A percentile compares a stretch with the other conserved stretches of the same genome.
Conservation (phyloP, 2,113 vertebrate species). For the Xiphorhynchus elegans region DNA sequence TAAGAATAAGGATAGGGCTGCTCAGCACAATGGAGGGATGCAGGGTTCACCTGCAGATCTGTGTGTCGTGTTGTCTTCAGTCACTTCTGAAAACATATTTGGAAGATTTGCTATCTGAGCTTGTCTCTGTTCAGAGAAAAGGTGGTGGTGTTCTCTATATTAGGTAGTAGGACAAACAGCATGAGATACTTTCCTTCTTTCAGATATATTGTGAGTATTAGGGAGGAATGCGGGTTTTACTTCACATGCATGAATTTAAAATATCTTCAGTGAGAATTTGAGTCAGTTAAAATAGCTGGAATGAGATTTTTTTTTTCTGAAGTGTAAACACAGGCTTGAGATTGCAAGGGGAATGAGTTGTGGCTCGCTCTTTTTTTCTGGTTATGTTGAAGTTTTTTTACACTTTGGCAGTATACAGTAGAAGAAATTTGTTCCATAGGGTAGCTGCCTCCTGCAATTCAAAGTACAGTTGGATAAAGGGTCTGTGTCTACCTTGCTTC, state of each 20-base stretch:
- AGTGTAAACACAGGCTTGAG: not conserved
- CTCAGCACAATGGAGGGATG: not conserved
- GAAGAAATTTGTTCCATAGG: not conserved
- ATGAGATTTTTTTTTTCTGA: not conserved
- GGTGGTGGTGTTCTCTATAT: not conserved
- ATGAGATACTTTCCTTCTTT: not conserved
- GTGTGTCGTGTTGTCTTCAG: not conserved
- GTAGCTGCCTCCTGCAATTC: not conserved
- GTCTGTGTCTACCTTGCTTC: not conserved
- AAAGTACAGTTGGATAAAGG: not conserved
- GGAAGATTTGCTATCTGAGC: not conserved
- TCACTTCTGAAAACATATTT: not conserved
- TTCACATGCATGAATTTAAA: not conserved
- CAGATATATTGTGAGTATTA: not conserved
- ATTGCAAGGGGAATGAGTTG: rapidly evolving
- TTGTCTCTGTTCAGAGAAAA: not conserved
- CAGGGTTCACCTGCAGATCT: not conserved
- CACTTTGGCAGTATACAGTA: not conserved
- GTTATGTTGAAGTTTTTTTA: not conserved
- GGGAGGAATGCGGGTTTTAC: not conserved
- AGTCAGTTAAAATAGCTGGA: not conserved
- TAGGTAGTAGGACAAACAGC: not conserved
- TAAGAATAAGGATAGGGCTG: not conserved
- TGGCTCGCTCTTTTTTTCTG: rapidly evolving
- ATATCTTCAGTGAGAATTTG: not conserved